These are phyloP conservation scores for Melanophora roralis DNA, from an alignment of 2,888 invertebrate species.

Conservation along the genomic window DNA sequence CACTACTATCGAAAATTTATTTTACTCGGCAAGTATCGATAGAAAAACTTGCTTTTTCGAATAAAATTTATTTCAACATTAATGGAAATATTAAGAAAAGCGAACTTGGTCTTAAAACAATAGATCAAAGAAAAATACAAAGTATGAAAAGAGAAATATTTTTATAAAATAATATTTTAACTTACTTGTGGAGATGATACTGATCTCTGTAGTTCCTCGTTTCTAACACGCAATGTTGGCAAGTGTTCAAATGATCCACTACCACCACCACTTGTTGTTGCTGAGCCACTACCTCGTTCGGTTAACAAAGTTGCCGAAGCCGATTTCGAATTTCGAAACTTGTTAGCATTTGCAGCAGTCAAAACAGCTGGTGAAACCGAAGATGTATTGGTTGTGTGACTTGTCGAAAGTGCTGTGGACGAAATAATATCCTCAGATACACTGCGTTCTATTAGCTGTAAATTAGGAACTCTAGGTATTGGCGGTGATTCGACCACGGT, in stretches of 20 bases:
- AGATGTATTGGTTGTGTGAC: constrained; percentile 12
- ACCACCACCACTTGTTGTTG: constrained; percentile 68
- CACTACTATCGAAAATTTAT: too few species aligned
- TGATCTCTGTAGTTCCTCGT: constrained; percentile 81
- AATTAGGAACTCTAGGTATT: constrained; percentile 49
- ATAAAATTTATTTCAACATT: too few species aligned
- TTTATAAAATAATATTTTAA: not conserved
- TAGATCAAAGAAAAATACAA: too few species aligned
- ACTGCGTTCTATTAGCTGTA: constrained; percentile 50
- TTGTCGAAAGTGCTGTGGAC: constrained; percentile 21
- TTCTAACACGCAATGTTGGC: constrained; percentile 78
- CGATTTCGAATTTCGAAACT: constrained; percentile 71
- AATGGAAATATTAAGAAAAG: too few species aligned
- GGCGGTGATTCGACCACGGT: constrained; percentile 65
- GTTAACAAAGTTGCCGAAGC: constrained; percentile 67
- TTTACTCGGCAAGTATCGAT: too few species aligned
- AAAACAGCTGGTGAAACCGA: not conserved
- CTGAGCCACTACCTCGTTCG: constrained; percentile 61
- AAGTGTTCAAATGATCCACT: constrained; percentile 74
- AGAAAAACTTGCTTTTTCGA: too few species aligned
- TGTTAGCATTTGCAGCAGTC: constrained; percentile 37
- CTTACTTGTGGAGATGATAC: constrained; percentile 81
- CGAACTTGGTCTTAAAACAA: too few species aligned
- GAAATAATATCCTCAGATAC: constrained; percentile 44
- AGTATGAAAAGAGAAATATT: too few species aligned